Conservation (phyloP, 2,888 invertebrate species). For the Trichopoda pennipes region DNA sequence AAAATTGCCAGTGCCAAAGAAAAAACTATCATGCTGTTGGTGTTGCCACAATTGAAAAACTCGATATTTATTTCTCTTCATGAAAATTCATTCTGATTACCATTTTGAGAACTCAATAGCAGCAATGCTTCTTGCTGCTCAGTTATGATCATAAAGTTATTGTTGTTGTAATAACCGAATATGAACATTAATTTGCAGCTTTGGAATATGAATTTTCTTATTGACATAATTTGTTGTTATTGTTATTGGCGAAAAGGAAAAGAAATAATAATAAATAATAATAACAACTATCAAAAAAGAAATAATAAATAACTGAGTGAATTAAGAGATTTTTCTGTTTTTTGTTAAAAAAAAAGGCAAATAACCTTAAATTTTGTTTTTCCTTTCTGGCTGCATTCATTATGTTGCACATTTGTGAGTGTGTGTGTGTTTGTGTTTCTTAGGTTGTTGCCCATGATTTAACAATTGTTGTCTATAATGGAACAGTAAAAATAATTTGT, state of each 20-base stretch:
- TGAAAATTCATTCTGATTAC: too few relatives aligned
- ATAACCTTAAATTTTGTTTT: conserved; percentile 38
- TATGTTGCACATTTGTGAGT: conserved; percentile 22
- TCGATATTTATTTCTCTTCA: too few relatives aligned
- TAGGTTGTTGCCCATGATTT: conserved; percentile 43
- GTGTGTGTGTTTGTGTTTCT: conserved; percentile 29
- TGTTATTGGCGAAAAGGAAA: conserved; percentile 10
- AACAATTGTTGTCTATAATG: conserved; percentile 61
- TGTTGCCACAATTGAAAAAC: too few relatives aligned
- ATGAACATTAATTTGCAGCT: background rate
- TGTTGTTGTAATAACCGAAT: too few relatives aligned
- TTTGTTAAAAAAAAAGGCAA: conserved; percentile 22
- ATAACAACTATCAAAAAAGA: conserved; percentile 20
- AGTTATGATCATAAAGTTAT: background rate
- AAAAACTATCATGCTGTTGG: too few relatives aligned
- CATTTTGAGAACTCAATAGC: too few relatives aligned
- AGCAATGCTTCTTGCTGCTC: background rate
- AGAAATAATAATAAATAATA: background rate
- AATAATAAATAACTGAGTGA: conserved; percentile 13
- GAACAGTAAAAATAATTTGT: conserved; percentile 63
- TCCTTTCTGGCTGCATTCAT: conserved; percentile 7
- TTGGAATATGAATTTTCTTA: background rate
- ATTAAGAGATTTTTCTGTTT: conserved; percentile 12
- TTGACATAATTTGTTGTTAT: conserved; percentile 3
- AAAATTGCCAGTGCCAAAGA: too few relatives aligned